phyloP scores from a whole-genome alignment of 1,140 invertebrate genomes.

The Drosophila oshimai region DNA sequence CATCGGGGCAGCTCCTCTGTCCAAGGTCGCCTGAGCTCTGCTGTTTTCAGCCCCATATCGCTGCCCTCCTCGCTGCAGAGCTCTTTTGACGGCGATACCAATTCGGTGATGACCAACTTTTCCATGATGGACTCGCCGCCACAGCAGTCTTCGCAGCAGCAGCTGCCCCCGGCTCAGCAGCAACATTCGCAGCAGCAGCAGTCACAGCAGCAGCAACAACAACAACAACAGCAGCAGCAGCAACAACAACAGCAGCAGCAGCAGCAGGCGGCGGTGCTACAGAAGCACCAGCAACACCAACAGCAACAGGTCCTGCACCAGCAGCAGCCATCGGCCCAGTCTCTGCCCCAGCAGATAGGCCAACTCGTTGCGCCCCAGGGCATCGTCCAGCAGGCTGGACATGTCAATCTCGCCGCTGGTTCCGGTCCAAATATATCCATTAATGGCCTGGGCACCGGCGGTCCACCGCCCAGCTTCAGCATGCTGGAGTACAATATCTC shows the following conservation, averaged over 20 bases:
- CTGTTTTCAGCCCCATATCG: conserved; percentile 85
- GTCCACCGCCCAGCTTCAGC: conserved; percentile 83
- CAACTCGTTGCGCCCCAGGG: conserved; percentile 55
- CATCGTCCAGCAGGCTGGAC: conserved; percentile 49
- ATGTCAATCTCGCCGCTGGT: conserved; percentile 59
- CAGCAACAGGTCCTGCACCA: conserved; percentile 36
- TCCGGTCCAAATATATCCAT: conserved; percentile 28
- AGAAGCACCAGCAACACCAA: conserved; percentile 41
- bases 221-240: conserved; percentile 33
- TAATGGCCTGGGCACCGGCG: conserved; percentile 34
- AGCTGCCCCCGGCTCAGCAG: conserved; percentile 21
- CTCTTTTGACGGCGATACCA: conserved; percentile 88
- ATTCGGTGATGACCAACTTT: conserved; percentile 68
- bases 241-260: conserved; percentile 30
- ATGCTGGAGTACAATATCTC: conserved; percentile 93
- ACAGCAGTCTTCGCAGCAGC: conserved; percentile 39
- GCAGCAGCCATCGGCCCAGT: conserved; percentile 23
- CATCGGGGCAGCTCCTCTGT: conserved; percentile 52
- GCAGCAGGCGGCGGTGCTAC: conserved; percentile 31
- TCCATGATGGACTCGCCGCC: conserved; percentile 83
- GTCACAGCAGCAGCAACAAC: conserved; percentile 74
- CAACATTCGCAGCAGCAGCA: conserved; percentile 62
- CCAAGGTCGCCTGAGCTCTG: conserved; percentile 59
- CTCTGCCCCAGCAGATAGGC: conserved; percentile 33
- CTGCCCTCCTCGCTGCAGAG: conserved; percentile 88